phyloP scores from a whole-genome alignment of 2,113 vertebrate species.

The Semnornis frantzii region DNA sequence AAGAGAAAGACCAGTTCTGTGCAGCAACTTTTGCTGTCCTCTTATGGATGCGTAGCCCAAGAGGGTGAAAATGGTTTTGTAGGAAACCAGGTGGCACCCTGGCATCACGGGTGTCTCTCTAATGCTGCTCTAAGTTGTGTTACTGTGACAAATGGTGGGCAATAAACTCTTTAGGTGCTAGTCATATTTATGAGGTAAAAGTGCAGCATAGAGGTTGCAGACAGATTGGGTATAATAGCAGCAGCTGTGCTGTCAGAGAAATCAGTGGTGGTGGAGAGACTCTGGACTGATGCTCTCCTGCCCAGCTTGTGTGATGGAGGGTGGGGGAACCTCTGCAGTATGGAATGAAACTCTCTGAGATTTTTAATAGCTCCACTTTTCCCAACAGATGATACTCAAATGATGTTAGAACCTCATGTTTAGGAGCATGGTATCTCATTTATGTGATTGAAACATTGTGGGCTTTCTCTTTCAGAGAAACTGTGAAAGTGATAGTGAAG shows the following conservation, averaged over 20 bases:
- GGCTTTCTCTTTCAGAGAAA: slow-evolving; percentile 78
- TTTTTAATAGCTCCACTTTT: background rate
- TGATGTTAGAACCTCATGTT: background rate
- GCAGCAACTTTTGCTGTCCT: background rate
- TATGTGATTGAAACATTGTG: background rate
- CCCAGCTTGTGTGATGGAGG: background rate
- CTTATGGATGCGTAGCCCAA: background rate
- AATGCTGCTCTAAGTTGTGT: background rate
- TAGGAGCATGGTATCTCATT: background rate
- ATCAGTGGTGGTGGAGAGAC: accelerated
- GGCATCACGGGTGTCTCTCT: background rate
- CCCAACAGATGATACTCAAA: background rate
- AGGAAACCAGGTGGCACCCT: accelerated
- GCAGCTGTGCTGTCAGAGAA: background rate
- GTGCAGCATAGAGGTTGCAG: background rate
- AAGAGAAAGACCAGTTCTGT: background rate
- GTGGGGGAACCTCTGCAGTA: background rate
- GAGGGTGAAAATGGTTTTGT: background rate
- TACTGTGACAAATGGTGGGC: background rate
- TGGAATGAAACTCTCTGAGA: background rate
- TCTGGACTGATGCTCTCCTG: background rate
- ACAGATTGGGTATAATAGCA: background rate
- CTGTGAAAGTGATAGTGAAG: slow-evolving; percentile 92
- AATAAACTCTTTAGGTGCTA: background rate
- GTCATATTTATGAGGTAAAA: background rate